Base-by-base conservation (phyloP, 2,888 invertebrate species). In the Cremastinae sp. region DNA sequence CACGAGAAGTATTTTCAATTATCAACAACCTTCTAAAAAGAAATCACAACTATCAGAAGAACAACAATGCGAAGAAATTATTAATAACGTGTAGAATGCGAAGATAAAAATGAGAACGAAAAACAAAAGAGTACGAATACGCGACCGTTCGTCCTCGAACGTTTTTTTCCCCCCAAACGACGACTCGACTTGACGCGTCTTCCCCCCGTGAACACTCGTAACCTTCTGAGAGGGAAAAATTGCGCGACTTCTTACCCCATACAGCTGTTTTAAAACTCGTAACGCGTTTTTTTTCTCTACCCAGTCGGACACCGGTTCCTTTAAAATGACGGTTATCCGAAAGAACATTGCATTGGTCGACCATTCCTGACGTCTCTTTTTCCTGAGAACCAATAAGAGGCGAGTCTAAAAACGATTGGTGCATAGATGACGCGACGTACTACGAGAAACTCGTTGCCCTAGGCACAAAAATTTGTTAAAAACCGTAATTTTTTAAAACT, bases 271-370 rank as follows among this genome's bases (percentile, higher is more conserved):
- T 3, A 76, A 65, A 53, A 55, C 41, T 37, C 70, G 76, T 53
- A 53, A 55, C 41, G 51, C 70, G 76, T 53, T 69, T 59, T 71
- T 73, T 61, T 37, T 22, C 28, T 10, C 16, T 10, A 35, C 56
- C 35, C n/a, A 47, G 51, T 51, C 61, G 68, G 68, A 64, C 75
- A 55, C 61, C 75, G 75, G 75, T 75, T 78, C 72, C 59, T 62
- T 78, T 64, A 61, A 75, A 75, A 72, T 49, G 75, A 75, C 78
- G 78, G 75, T 78, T 78, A 78, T 72, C 78, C 64, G 65, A 75
- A 70, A 68, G 61, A 74, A 61, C 47, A 61, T 41, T 20, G 35
- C n/a, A n/a, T n/a, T n/a, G 35, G 12, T 43, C 49, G 51, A 53
- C 77, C 77, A 65, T 56, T 74, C 65, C 28, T 14, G 20, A 39